These are phyloP conservation scores for Xiphophorus hellerii DNA, from an alignment of 2,113 vertebrate species.

Conservation along the genomic window DNA sequence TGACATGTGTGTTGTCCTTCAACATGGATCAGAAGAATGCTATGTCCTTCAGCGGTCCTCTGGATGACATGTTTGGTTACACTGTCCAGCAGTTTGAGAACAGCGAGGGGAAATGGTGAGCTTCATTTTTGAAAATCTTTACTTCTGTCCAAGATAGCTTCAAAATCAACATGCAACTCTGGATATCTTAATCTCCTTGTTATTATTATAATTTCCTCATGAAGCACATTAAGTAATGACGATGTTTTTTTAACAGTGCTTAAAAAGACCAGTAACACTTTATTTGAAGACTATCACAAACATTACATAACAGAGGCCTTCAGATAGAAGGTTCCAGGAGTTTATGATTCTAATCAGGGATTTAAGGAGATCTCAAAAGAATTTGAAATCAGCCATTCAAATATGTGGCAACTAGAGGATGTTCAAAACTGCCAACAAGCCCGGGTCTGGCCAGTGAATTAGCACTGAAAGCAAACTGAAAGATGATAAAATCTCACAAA, in stretches of 20 bases:
- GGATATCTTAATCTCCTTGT: background rate
- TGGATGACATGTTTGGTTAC: constrained; percentile 97
- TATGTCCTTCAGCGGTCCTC: constrained; percentile 88
- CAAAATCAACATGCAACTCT: background rate
- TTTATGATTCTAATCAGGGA: no score
- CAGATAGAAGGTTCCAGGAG: no score
- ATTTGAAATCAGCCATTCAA: no score
- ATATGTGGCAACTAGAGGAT: no score
- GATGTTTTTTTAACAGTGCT: background rate
- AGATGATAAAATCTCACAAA: no score
- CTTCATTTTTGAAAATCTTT: background rate
- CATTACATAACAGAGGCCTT: no score
- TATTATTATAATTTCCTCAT: background rate
- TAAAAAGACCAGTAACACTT: no score
- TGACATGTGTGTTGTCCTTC: constrained; percentile 81
- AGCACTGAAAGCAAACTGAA: no score
- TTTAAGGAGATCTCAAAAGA: no score
- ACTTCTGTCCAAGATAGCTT: background rate
- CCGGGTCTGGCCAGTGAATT: no score
- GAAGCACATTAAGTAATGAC: background rate
- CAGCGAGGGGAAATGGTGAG: constrained; percentile 96
- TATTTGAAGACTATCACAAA: no score
- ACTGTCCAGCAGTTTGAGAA: constrained; percentile 98
- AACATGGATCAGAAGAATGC: constrained; percentile 95
- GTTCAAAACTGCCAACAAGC: no score